Conservation (phyloP, 2,113 vertebrate species). For the Coptodon bakossiorum region DNA sequence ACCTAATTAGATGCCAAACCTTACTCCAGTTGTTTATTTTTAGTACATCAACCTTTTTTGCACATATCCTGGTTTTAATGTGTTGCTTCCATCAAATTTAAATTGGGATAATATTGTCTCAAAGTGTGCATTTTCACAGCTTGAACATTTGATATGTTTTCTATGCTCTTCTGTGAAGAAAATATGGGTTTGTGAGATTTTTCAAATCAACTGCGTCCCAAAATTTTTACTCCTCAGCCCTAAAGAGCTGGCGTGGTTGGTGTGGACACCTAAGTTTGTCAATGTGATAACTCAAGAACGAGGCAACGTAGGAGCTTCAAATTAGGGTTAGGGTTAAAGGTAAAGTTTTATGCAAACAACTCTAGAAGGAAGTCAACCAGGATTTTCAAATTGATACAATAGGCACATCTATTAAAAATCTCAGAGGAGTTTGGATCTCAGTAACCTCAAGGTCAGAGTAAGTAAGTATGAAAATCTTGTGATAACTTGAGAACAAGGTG, state of each 20-base stretch:
- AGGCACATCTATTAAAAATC: background rate
- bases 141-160: background rate
- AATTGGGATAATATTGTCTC: background rate
- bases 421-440: background rate
- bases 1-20: no score
- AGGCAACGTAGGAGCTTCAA: background rate
- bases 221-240: background rate
- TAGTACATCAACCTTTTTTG: background rate
- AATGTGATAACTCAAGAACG: background rate
- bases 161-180: background rate
- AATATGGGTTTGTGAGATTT: background rate
- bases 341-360: background rate
- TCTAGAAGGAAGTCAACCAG: background rate
- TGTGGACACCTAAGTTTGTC: background rate
- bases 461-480: background rate
- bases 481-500: background rate
- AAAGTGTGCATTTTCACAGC: background rate
- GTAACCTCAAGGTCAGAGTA: background rate
- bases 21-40: background rate
- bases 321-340: background rate
- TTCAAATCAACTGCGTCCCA: background rate
- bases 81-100: background rate
- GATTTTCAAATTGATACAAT: background rate
- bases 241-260: background rate
- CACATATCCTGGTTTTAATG: background rate